Evolutionary conservation across 1,140 invertebrate genomes (phyloP).

Genomic region (Rhyzopertha dominica): DNA sequence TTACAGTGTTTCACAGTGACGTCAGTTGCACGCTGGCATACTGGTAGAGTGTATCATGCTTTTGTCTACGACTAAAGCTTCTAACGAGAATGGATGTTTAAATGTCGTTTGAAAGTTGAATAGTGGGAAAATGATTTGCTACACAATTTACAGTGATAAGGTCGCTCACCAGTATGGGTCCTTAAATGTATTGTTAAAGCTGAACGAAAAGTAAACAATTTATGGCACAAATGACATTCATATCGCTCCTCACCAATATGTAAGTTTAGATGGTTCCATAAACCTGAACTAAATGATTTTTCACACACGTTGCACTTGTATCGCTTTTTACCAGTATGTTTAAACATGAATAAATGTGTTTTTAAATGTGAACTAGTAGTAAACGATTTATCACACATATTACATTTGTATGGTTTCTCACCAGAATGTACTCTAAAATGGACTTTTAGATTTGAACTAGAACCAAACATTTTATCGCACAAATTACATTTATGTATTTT

Average conservation of each 20-base stretch:
- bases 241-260: conserved; percentile 37
- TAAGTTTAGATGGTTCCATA: conserved; percentile 32
- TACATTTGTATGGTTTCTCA: conserved; percentile 61
- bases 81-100: conserved; percentile 56
- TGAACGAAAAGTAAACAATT: too few species aligned
- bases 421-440: conserved; percentile 54
- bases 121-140: conserved; percentile 22
- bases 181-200: too few species aligned
- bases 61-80: too few species aligned
- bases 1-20: too few species aligned
- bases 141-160: too few species aligned
- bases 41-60: too few species aligned
- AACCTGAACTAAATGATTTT: conserved; percentile 33
- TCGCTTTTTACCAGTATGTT: conserved; percentile 57
- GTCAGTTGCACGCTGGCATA: too few species aligned
- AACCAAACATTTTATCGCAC: conserved; percentile 22
- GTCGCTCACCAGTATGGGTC: too few species aligned
- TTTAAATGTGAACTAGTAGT: conserved; percentile 49
- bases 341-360: conserved; percentile 50
- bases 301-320: conserved; percentile 54
- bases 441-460: neutral
- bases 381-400: conserved; percentile 57
- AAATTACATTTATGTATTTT: too few species aligned
- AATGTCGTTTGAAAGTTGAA: conserved; percentile 25
- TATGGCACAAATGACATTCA: too few species aligned